Evolutionary conservation across 2,113 vertebrate genomes (phyloP), one percentile per base, ranked within the genome.

Genomic region (Cyphotilapia sp.): DNA sequence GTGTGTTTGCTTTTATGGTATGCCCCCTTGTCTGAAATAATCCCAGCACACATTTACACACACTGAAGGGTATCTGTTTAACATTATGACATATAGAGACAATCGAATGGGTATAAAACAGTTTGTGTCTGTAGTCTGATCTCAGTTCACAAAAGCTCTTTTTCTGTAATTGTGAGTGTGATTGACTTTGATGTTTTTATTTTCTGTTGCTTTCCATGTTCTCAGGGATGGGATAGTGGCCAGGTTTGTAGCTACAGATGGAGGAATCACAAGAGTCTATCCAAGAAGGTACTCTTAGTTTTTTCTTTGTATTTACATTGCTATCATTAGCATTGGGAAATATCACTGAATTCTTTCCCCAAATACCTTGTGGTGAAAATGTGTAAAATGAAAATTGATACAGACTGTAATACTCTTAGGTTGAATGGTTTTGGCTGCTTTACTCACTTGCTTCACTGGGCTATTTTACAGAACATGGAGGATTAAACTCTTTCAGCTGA

Each of bases 171-270:
- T 4, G 17, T 86, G 54, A 59, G 45, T 35, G 71, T 13, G 85
- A 86, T 82, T 82, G 69, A 53, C 82, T 86, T 81, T 83, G 31
- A 91, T 81, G 86, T 90, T 78, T 92, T 92, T 57, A 93, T 61
- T 85, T 85, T 54, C n/a, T 81, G 29, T 76, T 94, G 69, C 71
- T 85, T 86, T 91, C 14, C 76, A 56, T 94, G 35, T 85, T 92
- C 85, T 84, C 94, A 99, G 98, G 27, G 95, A 97, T 51, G 98
- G 98, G 92, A 97, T 98, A 78, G 95, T 97, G 87, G 98, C 98
- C 66, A 97, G 97, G 56, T 99, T 99, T 95, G 98, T 99, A 71
- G 97, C 98, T 88, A 99, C 99, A 35, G 98, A 99, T 94, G 99
- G 98, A 89, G 99, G 99, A 89, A 98, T 99, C 93, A 99, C 99